A percentile compares a stretch with the other conserved stretches of the same genome.
Conservation (phyloP, 2,797 vertebrate genomes). For the Enteromius afrohamiltoni region DNA sequence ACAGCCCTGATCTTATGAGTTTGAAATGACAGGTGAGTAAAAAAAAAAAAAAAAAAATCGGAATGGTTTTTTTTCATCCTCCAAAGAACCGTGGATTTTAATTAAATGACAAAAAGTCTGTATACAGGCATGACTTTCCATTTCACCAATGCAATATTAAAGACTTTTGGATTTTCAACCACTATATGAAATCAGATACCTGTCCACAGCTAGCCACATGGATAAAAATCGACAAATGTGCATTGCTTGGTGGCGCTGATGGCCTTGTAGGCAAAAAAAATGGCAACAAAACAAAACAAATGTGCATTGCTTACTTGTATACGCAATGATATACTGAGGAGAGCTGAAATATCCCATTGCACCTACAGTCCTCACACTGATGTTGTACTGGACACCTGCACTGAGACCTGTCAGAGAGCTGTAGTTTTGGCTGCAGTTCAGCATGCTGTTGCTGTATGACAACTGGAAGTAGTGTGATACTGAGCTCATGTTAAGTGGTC, state of each 20-base stretch:
- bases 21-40: not conserved
- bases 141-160: not conserved
- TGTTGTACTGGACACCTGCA: constrained; percentile 53
- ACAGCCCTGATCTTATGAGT: not conserved
- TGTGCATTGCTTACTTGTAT: constrained; percentile 71
- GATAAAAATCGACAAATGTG: not conserved
- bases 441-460: constrained; percentile 37
- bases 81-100: not conserved
- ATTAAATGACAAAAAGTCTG: not conserved
- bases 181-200: not conserved
- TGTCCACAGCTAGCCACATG: not conserved
- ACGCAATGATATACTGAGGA: constrained; percentile 41
- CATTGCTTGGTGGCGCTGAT: constrained; percentile 51
- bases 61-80: too few species aligned
- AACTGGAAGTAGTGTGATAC: constrained; percentile 65
- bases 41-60: too few species aligned
- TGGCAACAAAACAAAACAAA: too few species aligned
- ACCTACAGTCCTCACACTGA: constrained; percentile 61
- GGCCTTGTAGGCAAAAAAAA: too few species aligned
- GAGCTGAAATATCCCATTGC: constrained; percentile 62
- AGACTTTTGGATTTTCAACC: not conserved
- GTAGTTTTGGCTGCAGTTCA: constrained; percentile 24
- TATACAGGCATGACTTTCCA: not conserved
- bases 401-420: constrained; percentile 34
- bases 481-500: constrained; percentile 64